These are phyloP conservation scores for Drosophila mayri DNA, from an alignment of 1,140 invertebrate genomes.

Conservation along the genomic window DNA sequence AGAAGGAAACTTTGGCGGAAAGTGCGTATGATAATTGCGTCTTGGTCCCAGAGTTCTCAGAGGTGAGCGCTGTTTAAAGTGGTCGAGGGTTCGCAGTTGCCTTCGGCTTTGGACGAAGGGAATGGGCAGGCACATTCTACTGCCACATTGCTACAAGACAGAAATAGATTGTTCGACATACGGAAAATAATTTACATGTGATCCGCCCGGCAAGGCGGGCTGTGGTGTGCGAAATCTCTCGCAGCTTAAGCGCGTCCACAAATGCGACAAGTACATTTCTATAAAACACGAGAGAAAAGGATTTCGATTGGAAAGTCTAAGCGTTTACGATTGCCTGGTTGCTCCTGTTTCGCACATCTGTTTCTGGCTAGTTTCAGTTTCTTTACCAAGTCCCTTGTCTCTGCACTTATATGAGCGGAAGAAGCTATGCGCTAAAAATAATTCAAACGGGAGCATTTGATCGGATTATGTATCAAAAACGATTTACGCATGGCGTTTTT, in stretches of 20 bases:
- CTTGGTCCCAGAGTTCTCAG: conserved; percentile 2
- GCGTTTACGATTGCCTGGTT: conserved; percentile 25
- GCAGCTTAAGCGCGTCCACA: conserved; percentile 13
- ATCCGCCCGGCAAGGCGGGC: not conserved
- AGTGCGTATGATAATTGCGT: not conserved
- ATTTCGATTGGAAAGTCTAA: conserved; percentile 47
- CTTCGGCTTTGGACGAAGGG: not conserved
- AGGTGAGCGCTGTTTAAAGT: not conserved
- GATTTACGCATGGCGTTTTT: conserved; percentile 56
- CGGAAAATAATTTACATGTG: conserved; percentile 50
- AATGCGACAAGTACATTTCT: conserved; percentile 67
- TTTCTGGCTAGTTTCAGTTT: not conserved
- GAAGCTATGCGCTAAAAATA: conserved; percentile 57
- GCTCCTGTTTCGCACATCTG: conserved; percentile 9
- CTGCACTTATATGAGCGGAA: conserved; percentile 41
- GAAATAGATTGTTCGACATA: conserved; percentile 50
- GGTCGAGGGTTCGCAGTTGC: conserved; percentile 3
- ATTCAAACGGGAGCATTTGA: conserved; percentile 60
- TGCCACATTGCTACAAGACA: conserved; percentile 67
- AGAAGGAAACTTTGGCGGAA: conserved; percentile 18
- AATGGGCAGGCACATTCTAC: conserved; percentile 64
- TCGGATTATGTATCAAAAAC: conserved; percentile 56
- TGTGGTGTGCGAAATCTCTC: not conserved
- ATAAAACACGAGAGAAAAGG: conserved; percentile 72
- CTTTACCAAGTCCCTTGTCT: conserved; percentile 1